Conservation (phyloP, 2,113 vertebrate genomes). For the Galeopterus variegatus region DNA sequence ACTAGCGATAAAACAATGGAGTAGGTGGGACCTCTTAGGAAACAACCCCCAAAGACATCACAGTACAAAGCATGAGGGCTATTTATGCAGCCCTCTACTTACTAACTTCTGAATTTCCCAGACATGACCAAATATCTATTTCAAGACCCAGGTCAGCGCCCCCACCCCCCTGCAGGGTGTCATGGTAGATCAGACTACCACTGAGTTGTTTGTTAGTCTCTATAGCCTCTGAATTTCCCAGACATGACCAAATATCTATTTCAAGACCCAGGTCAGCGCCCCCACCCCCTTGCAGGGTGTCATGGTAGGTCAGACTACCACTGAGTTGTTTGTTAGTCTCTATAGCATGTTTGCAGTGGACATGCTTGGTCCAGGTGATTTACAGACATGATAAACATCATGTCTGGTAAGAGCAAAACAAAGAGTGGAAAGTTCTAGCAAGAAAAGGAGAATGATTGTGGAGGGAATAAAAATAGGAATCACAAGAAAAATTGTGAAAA, state of each 20-base stretch:
- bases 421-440: not conserved
- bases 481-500: not conserved
- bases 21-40: too few species aligned
- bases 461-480: not conserved
- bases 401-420: not conserved
- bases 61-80: not conserved
- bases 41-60: not conserved
- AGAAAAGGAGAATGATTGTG: not conserved
- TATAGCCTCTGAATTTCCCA: not conserved
- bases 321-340: not conserved
- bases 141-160: not conserved
- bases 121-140: not conserved
- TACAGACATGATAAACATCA: not conserved
- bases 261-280: not conserved
- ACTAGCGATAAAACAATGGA: not conserved
- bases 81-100: not conserved
- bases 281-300: accelerated
- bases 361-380: not conserved
- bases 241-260: not conserved
- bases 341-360: not conserved
- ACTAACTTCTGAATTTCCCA: not conserved
- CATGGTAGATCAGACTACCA: not conserved
- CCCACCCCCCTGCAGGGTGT: accelerated
- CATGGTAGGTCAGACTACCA: not conserved
- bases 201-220: too few species aligned